Percentiles rank a stretch among this genome's conserved stretches.
Evolutionary conservation across 2,888 invertebrate genomes (phyloP).

Genomic region (Seira sanloemensis): DNA sequence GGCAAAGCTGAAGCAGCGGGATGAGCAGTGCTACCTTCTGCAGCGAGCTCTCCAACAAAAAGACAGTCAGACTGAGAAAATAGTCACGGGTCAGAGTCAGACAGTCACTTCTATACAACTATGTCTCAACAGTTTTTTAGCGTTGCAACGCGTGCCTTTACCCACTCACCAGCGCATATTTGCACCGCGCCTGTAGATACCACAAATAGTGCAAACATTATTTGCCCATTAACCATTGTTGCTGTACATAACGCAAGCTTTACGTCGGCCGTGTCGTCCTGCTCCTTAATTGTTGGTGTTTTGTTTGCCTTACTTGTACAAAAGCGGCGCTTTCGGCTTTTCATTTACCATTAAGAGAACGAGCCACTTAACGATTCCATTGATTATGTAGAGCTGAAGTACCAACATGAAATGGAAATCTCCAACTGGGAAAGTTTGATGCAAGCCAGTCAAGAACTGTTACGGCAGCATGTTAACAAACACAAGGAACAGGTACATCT

Average conservation of each 20-base stretch:
- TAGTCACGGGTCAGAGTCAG: slow-evolving; percentile 76
- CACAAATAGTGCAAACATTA: too few species aligned
- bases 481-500: slow-evolving; percentile 78
- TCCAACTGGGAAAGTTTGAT: slow-evolving; percentile 78
- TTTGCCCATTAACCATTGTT: background rate
- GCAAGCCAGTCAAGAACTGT: slow-evolving; percentile 78
- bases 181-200: background rate
- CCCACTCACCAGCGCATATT: background rate
- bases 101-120: slow-evolving; percentile 13
- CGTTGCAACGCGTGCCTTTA: background rate
- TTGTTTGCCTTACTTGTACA: slow-evolving; percentile 1
- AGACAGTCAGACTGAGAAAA: slow-evolving; percentile 80
- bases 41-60: slow-evolving; percentile 81
- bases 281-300: background rate
- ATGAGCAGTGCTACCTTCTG: slow-evolving; percentile 81
- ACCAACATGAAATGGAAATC: slow-evolving; percentile 79
- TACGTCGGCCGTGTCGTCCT: too few species aligned
- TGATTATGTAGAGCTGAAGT: slow-evolving; percentile 77
- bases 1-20: slow-evolving; percentile 77
- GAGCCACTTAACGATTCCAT: background rate
- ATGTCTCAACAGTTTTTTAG: background rate
- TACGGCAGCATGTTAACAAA: slow-evolving; percentile 78
- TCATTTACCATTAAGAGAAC: background rate
- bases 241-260: too few species aligned
- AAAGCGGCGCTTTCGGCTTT: background rate